Base-by-base conservation (phyloP, 2,113 vertebrate species). In the Cacatua alba region DNA sequence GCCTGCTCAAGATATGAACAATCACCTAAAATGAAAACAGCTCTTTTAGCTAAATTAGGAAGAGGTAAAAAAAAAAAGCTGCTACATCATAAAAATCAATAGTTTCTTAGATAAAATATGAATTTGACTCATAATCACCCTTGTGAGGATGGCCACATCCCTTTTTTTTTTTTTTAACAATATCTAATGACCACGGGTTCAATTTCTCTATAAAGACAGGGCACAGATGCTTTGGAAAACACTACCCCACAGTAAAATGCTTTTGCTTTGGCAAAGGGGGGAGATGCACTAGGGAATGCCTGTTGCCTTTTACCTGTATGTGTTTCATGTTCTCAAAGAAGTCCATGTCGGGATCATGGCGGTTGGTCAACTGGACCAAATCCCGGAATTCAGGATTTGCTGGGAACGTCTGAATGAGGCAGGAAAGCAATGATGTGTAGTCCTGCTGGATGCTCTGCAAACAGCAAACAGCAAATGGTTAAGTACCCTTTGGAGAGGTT, bases 281-380 rank as follows among this genome's bases (percentile, higher is more conserved):
- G 44, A 78, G 9, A 74, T 16, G 46, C 19, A 35, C 10, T 17
- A 37, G 29, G 23, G 29, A 79, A 63, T 26, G 12, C 20, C 60
- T 29, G 19, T 5, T 55, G n/a, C 35, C 39, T 90, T 92, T 88
- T 96, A 99, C 99, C 99, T 99, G 99, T 94, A 99, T 99, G 96
- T 99, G 99, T 88, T 99, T 99, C 99, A 99, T 99, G 95, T 99
- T 99, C 96, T 99, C 99, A 82, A 99, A 99, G 98, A 99, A 99
- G 97, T 99, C 99, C 28, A 99, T 99, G 96, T 99, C 99, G 0
- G 96, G 99, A 96, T 99, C 99, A n/a, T 97, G 98, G 88, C 92
- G 92, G 93, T 99, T 97, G 31, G 99, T 99, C 81, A 99, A 98
- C 97, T 99, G 99, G 41, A 99, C 99, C 97, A 99, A 97, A 77